phyloP scores from a whole-genome alignment of 2,113 vertebrate species.

The Rhabdomys dilectus region DNA sequence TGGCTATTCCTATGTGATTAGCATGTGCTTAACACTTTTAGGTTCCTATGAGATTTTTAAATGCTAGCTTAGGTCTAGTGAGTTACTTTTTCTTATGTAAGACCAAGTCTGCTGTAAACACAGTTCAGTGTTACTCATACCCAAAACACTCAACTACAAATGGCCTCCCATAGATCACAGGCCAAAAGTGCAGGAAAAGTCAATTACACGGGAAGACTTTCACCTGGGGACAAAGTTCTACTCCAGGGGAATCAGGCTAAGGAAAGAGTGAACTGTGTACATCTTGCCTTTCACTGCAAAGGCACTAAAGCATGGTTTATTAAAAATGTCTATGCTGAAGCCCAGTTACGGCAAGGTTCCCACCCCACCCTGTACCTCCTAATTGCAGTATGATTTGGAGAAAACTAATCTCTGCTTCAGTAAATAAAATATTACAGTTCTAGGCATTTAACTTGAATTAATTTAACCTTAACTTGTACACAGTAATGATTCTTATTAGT shows the following conservation, averaged over 20 bases:
- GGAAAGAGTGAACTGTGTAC: neutral
- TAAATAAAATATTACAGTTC: constrained; percentile 41
- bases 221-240: neutral
- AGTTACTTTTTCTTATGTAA: constrained; percentile 22
- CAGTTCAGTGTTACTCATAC: constrained; percentile 19
- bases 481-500: constrained; percentile 2
- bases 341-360: constrained; percentile 22
- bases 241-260: constrained; percentile 10
- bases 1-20: neutral
- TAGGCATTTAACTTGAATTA: constrained; percentile 24
- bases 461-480: constrained; percentile 46
- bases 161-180: neutral
- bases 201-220: constrained; percentile 37
- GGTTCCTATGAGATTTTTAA: constrained; percentile 35
- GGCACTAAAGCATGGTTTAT: neutral
- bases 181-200: constrained; percentile 49
- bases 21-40: constrained; percentile 26
- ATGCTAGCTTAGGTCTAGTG: constrained; percentile 35
- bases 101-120: constrained; percentile 4
- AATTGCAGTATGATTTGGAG: constrained; percentile 39
- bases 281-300: constrained; percentile 12
- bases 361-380: constrained; percentile 23
- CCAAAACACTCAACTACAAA: constrained; percentile 22
- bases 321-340: neutral
- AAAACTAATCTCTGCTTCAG: constrained; percentile 59